Evolutionary conservation across 2,888 invertebrate species (phyloP).

Genomic region (Alcis repandata): DNA sequence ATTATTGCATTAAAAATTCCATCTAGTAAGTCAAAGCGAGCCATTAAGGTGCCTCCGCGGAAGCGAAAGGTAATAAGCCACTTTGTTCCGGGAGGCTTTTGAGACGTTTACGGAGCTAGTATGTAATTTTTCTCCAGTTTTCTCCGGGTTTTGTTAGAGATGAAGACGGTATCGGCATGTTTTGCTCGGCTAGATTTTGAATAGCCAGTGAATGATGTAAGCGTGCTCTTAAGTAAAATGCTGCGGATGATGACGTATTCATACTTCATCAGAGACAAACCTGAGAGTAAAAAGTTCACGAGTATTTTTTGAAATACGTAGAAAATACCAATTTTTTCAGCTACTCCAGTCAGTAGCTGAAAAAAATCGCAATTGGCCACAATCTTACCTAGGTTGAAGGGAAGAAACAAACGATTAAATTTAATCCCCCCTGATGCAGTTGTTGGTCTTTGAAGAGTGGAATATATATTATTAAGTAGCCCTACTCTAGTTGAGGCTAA

Average conservation of each 20-base stretch:
- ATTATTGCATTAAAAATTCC: conserved; percentile 92
- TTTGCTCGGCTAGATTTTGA: conserved; percentile 16
- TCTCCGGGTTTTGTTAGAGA: conserved; percentile 35
- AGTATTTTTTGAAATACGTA: not conserved
- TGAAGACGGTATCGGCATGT: conserved; percentile 3
- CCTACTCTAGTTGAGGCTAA: too few species aligned
- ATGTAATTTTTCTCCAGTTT: conserved; percentile 61
- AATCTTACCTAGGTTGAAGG: not conserved
- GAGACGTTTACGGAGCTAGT: conserved; percentile 53
- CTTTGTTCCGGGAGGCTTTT: conserved; percentile 52
- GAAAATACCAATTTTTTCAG: not conserved
- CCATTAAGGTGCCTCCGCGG: conserved; percentile 75
- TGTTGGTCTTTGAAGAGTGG: too few species aligned
- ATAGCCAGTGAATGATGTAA: not conserved
- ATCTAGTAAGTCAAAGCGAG: conserved; percentile 90
- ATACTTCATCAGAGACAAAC: not conserved
- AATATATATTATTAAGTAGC: too few species aligned
- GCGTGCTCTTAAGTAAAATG: not conserved
- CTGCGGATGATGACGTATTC: conserved; percentile 15
- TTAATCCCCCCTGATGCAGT: too few species aligned
- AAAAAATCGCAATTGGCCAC: not conserved
- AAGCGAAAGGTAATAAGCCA: conserved; percentile 60
- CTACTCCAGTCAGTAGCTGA: not conserved
- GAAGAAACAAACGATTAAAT: too few species aligned
- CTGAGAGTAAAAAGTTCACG: not conserved